Evolutionary conservation across 2,797 vertebrate genomes (phyloP).

Genomic region (Urophycis tenuis): DNA sequence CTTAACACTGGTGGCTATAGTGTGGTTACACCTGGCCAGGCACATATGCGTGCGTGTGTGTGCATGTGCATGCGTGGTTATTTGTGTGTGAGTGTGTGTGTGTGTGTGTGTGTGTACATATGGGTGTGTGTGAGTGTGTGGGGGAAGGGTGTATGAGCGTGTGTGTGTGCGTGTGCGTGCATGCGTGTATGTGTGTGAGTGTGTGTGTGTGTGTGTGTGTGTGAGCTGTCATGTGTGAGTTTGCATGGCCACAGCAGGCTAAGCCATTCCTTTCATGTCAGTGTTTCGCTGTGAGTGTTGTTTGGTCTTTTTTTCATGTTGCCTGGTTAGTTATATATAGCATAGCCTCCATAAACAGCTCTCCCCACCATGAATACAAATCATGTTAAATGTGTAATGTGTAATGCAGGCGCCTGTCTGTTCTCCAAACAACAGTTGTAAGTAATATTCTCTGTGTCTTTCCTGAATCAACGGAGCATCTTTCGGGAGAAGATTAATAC

Average conservation of each 20-base stretch:
- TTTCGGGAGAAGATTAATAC: background rate
- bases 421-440: background rate
- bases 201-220: background rate
- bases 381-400: background rate
- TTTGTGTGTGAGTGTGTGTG: background rate
- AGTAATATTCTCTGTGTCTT: background rate
- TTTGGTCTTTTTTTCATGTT: background rate
- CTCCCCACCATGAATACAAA: background rate
- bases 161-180: background rate
- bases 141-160: background rate
- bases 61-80: too few species aligned
- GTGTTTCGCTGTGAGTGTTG: background rate
- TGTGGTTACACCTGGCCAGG: background rate
- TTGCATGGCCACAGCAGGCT: background rate
- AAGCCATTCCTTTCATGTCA: background rate
- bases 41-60: background rate
- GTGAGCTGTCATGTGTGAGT: slow-evolving; percentile 2
- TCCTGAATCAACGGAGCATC: background rate
- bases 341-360: background rate
- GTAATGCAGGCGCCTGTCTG: background rate
- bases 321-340: slow-evolving; percentile 2
- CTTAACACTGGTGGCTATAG: background rate
- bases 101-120: background rate
- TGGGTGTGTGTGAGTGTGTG: background rate
- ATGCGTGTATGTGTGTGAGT: background rate